These are phyloP conservation scores for Strix uralensis DNA, from an alignment of 2,113 vertebrate species.

Conservation along the genomic window DNA sequence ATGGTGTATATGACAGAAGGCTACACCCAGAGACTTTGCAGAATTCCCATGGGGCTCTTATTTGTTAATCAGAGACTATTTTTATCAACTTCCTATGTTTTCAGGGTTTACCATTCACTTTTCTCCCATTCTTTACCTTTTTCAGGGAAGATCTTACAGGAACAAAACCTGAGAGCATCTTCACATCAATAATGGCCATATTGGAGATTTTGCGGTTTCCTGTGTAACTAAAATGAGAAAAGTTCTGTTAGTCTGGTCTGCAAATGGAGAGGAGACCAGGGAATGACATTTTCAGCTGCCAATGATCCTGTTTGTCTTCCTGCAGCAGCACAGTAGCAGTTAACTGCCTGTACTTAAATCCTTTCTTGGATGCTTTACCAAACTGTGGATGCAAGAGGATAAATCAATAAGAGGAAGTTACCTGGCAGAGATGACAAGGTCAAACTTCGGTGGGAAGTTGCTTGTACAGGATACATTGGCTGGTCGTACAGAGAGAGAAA, in stretches of 20 bases:
- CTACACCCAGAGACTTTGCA: not conserved
- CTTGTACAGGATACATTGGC: conserved; percentile 28
- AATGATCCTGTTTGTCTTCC: not conserved
- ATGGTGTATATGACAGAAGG: not conserved
- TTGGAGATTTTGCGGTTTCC: conserved; percentile 52
- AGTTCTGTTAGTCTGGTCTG: not conserved
- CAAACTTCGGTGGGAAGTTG: conserved; percentile 31
- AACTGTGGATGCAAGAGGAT: not conserved
- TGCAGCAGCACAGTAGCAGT: not conserved
- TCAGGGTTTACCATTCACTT: not conserved
- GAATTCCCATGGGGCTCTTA: not conserved
- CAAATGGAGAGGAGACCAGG: not conserved
- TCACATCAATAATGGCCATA: conserved; percentile 72
- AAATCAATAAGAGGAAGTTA: conserved; percentile 26
- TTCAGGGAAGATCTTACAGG: conserved; percentile 54
- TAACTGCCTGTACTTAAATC: not conserved
- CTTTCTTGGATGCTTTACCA: not conserved
- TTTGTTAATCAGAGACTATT: not conserved
- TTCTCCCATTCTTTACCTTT: conserved; percentile 44
- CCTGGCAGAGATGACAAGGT: conserved; percentile 57
- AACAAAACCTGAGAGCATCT: conserved; percentile 76
- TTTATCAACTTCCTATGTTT: not conserved
- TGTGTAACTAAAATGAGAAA: conserved; percentile 56
- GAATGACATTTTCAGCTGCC: not conserved
- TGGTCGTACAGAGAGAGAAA: not conserved